phyloP scores from a whole-genome alignment of 2,797 vertebrate species.

The Babyrousa celebensis region DNA sequence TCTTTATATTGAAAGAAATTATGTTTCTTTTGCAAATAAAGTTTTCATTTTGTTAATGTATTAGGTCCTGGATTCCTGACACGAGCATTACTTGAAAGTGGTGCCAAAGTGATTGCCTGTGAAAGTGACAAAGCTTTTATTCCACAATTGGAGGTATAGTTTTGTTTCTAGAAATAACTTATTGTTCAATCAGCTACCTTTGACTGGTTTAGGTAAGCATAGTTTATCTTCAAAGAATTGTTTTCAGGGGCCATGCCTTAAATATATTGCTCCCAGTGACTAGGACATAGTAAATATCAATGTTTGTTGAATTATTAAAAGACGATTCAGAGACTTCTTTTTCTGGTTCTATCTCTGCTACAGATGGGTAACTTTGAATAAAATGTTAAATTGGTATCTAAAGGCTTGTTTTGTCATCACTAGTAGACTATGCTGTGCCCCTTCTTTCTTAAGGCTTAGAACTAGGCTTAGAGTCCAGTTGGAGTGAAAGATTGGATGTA shows the following conservation, averaged over 20 bases:
- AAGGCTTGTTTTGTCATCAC: not conserved
- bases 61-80: constrained; percentile 97
- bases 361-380: not conserved
- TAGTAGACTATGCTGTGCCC: not conserved
- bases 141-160: constrained; percentile 93
- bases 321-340: not conserved
- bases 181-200: not conserved
- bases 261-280: not conserved
- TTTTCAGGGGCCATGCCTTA: not conserved
- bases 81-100: constrained; percentile 94
- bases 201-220: not conserved
- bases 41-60: not conserved
- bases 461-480: constrained; percentile 28
- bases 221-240: not conserved
- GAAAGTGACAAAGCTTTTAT: constrained; percentile 94
- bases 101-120: constrained; percentile 94
- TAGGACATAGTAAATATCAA: not conserved
- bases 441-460: constrained; percentile 1
- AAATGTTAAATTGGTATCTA: not conserved
- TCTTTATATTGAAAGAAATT: not conserved
- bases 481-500: not conserved
- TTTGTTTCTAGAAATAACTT: constrained; percentile 74
- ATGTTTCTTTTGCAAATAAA: constrained; percentile 12
- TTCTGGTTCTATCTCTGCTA: not conserved
- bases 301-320: not conserved